Evolutionary conservation across 2,888 invertebrate species (phyloP).

Genomic region (Eilema sororculum): DNA sequence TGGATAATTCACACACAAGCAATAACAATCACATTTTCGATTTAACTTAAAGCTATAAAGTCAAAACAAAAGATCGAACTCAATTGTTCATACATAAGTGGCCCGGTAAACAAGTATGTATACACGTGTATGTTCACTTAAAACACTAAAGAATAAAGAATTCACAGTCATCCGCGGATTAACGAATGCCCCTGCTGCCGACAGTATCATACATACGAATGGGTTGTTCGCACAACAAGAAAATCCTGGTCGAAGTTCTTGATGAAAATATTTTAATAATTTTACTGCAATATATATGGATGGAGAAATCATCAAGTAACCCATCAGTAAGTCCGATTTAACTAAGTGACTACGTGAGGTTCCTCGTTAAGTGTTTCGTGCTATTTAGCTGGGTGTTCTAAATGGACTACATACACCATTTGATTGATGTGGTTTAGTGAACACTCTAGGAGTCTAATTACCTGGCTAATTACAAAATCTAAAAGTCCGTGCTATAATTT

Average conservation of each 20-base stretch:
- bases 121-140: constrained; percentile 41
- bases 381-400: no score
- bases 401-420: no score
- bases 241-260: background rate
- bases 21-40: constrained; percentile 34
- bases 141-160: constrained; percentile 57
- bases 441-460: no score
- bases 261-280: background rate
- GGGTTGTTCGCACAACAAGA: constrained; percentile 22
- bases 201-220: constrained; percentile 51
- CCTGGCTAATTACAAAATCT: no score
- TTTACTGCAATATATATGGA: background rate
- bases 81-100: constrained; percentile 31
- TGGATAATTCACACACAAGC: constrained; percentile 31
- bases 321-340: background rate
- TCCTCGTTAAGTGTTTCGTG: no score
- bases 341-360: no score
- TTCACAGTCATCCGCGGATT: constrained; percentile 65
- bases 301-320: background rate
- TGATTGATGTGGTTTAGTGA: background rate
- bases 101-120: constrained; percentile 7
- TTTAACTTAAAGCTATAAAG: constrained; percentile 41
- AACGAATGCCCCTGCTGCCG: constrained; percentile 65
- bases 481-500: background rate
- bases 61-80: constrained; percentile 36